Evolutionary conservation across 2,888 invertebrate genomes (phyloP), one percentile per base, ranked within the genome.

Genomic region (Trissolcus brochymenae): DNA sequence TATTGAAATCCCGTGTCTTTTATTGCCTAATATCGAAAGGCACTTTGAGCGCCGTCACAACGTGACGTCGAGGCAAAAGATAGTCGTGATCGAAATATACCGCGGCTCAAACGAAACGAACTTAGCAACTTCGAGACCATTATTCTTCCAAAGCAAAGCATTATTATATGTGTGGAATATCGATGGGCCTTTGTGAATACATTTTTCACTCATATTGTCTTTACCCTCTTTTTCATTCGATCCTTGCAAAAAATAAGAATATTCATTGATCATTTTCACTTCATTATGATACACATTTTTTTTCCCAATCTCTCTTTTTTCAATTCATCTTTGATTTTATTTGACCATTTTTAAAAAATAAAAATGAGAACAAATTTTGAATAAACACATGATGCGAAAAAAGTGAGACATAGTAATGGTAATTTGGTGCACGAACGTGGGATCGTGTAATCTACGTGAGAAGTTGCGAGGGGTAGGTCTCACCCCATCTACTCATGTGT

Each of bases 401-500:
- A 60, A 68, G 70, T 65, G 65, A 56, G 70, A 61, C 61, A 62
- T 46, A 71, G 75, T 59, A 71, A 75, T 75, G 78, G 78, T 79
- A 76, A 76, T 79, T 76, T 65, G 61, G 73, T 54, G 43, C 68
- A 75, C 62, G 78, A 72, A 76, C 76, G 73, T 73, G 76, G 78
- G 80, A 76, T 77, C 77, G 72, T 70, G 81, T 87, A 84, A 87
- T 87, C 87, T 86, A 87, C 86, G 88, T 87, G 87, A 87, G 87
- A 88, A 88, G 86, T 85, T 86, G 85, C 87, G 85, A 81, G 83
- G 84, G 84, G 83, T 83, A 84, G 84, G 84, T 85, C 86, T 86
- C 87, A 87, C 88, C 88, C 88, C 88, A 88, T 85, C 87, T 84
- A 88, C 87, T 88, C 87, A 87, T 87, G 88, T 87, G 88, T 87